Evolutionary conservation across 2,797 vertebrate species (phyloP).

Genomic region (Caiman crocodilus): DNA sequence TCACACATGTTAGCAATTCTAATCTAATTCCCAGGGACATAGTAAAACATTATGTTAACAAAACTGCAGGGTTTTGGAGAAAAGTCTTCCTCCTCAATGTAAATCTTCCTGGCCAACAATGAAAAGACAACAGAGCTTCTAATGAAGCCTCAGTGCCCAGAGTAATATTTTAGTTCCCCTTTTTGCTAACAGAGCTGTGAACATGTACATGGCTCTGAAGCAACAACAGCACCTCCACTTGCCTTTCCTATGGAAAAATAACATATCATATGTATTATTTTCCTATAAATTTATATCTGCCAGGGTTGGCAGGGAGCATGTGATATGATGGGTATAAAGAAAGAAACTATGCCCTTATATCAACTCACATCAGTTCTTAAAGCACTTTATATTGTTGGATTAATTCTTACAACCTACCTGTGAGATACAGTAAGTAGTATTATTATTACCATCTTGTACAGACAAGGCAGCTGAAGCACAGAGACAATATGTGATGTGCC

Average conservation of each 20-base stretch:
- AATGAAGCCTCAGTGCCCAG: background rate
- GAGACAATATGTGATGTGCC: conserved; percentile 15
- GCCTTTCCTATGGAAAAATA: background rate
- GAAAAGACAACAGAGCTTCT: background rate
- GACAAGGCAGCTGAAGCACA: background rate
- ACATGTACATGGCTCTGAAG: background rate
- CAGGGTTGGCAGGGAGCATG: background rate
- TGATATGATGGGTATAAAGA: background rate
- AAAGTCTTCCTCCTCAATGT: background rate
- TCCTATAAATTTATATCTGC: background rate
- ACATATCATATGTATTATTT: too few species aligned
- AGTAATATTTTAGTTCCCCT: background rate
- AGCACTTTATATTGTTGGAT: background rate
- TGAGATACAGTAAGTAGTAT: conserved; percentile 3
- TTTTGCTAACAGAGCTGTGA: background rate
- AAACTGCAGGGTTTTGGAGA: conserved; percentile 2
- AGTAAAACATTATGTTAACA: conserved; percentile 46
- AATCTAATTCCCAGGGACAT: conserved; percentile 37
- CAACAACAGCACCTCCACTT: background rate
- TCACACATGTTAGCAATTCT: conserved; percentile 55
- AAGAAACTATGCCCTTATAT: too few species aligned
- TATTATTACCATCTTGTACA: conserved; percentile 44
- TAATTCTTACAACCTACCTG: background rate
- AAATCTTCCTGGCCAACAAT: background rate
- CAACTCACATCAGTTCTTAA: background rate